Conservation (phyloP, 2,888 invertebrate genomes). For the Archips crataeganus region DNA sequence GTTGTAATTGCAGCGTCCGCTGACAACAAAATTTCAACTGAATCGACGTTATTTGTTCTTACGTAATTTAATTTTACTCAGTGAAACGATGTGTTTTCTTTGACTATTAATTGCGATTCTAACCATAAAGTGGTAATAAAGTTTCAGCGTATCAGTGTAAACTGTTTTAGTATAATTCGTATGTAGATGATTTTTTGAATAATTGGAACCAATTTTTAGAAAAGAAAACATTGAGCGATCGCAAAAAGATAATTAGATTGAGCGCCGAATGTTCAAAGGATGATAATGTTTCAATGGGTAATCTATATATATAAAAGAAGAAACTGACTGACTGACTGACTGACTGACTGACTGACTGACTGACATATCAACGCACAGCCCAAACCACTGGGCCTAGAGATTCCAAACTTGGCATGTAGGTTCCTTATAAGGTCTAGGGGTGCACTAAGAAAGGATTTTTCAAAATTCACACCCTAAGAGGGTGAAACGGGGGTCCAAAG, state of each 20-base stretch:
- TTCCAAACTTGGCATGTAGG: no score
- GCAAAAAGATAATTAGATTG: neutral
- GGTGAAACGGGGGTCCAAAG: no score
- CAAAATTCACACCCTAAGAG: no score
- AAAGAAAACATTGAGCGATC: neutral
- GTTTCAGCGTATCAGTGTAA: neutral
- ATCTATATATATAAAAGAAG: no score
- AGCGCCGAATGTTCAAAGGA: neutral
- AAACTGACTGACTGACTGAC: no score
- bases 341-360: no score
- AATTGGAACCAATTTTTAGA: neutral
- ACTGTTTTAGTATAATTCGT: neutral
- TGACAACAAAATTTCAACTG: slow-evolving; percentile 70
- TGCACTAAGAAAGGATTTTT: no score
- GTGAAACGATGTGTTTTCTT: slow-evolving; percentile 6
- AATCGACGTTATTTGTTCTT: slow-evolving; percentile 58
- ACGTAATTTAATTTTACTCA: slow-evolving; percentile 42
- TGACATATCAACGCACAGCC: no score
- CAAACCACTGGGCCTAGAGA: no score
- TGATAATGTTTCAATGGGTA: slow-evolving; percentile 6
- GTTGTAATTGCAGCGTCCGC: slow-evolving; percentile 68
- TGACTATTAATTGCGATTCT: neutral
- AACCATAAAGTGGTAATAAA: neutral
- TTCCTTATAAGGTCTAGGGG: no score
- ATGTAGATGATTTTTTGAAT: neutral